Percentiles rank a stretch among this genome's conserved stretches.
These are phyloP conservation scores for Bathynomus jamesi DNA, from an alignment of 1,140 invertebrate species.

Conservation along the genomic window DNA sequence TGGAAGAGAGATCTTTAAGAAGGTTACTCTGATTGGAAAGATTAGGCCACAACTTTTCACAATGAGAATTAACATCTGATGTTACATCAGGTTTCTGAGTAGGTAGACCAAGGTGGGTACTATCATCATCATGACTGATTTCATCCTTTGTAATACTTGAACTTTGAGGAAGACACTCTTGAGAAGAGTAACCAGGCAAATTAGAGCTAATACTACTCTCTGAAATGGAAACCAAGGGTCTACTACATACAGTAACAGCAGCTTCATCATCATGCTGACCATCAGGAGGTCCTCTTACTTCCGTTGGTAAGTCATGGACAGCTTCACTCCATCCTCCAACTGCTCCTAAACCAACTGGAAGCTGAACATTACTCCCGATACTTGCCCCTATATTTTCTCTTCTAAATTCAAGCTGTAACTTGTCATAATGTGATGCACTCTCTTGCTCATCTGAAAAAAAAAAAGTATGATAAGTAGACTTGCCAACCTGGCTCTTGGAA, in stretches of 20 bases:
- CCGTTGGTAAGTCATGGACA: neutral
- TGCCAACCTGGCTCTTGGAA: too few relatives aligned
- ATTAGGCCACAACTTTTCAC: neutral
- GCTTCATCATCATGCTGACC: neutral
- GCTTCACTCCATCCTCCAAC: neutral
- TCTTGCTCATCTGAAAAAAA: neutral
- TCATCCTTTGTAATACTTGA: too few relatives aligned
- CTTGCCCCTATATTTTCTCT: neutral
- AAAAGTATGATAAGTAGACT: too few relatives aligned
- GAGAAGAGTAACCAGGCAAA: neutral
- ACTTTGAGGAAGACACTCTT: neutral
- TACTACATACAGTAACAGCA: neutral
- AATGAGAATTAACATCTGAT: neutral
- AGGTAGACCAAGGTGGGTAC: neutral
- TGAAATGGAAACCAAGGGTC: too few relatives aligned
- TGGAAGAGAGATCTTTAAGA: neutral
- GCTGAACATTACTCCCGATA: neutral
- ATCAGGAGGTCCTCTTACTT: neutral
- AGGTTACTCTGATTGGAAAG: neutral
- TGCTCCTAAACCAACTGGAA: neutral
- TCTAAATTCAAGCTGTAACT: neutral
- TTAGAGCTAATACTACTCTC: too few relatives aligned
- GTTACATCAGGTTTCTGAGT: neutral
- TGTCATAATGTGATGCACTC: neutral
- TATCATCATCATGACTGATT: neutral